Base-by-base conservation (phyloP, 2,797 vertebrate species). In the Sebastes matsubarae region DNA sequence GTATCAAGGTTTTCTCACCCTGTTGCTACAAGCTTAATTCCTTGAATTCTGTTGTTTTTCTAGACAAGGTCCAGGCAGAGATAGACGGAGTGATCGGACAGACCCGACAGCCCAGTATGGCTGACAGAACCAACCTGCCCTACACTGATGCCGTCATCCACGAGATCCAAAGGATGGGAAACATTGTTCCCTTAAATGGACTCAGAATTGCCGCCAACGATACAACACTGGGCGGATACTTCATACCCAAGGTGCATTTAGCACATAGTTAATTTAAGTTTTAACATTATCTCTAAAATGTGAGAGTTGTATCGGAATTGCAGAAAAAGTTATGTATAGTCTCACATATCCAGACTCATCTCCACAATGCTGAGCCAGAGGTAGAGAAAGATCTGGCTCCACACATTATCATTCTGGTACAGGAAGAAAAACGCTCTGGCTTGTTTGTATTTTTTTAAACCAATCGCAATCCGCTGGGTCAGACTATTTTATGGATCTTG, bases 61-160 rank as follows among this genome's bases (percentile, higher is more conserved):
- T 46, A 96, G 96, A 95, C 73, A 96, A 95, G 71, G 94, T 95
- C n/a, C 96, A 97, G 5, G 91, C 84, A 0, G 97, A 97, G 94
- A 97, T 97, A 0, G 95, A 97, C 6, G 14, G 42, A 0, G 94
- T 96, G 34, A 85, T 97, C 0, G 95, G 96, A 42, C 90, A 83
- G 32, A 79, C 29, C 0, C 92, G 86, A 20, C 91, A 73, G 8
- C 95, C 95, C 0, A 79, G 82, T 4, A 82, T 93, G 86, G 93
- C 90, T 0, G 90, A 95, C 76, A 93, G 94, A 69, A 66, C 80
- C 46, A 93, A 83, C 69, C 82, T 97, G 92, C 96, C 96, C 36
- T 97, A 96, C 81, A 96, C 96, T 67, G 94, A 96, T 0, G 96
- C 96, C 0, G 95, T 96, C 52, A 78, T 97, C 86, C 96, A 97